phyloP scores from a whole-genome alignment of 1,140 invertebrate species.

The Hestina assimilis region DNA sequence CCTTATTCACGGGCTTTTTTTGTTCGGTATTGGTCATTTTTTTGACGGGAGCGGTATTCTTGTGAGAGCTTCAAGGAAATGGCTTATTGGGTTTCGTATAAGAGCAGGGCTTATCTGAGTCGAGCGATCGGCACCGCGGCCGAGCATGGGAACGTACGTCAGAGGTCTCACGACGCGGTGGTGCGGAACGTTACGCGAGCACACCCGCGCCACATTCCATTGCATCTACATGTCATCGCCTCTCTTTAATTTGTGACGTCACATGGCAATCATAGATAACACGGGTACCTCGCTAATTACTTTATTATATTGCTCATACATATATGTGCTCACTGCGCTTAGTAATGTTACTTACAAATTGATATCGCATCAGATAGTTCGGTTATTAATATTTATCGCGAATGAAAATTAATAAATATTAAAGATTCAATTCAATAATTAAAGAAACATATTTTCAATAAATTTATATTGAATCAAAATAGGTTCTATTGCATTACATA shows the following conservation, averaged over 20 bases:
- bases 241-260: conserved; percentile 32
- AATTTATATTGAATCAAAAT: too few species aligned
- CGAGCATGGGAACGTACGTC: conserved; percentile 49
- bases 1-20: conserved; percentile 73
- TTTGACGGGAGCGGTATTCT: conserved; percentile 68
- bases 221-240: conserved; percentile 32
- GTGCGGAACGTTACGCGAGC: conserved; percentile 47
- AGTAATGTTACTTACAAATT: conserved; percentile 4
- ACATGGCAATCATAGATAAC: conserved; percentile 30
- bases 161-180: conserved; percentile 36
- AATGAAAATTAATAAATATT: too few species aligned
- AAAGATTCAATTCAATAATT: too few species aligned
- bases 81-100: conserved; percentile 74
- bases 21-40: conserved; percentile 67
- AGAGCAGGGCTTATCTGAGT: conserved; percentile 63
- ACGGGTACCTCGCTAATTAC: conserved; percentile 9
- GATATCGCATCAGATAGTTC: neutral
- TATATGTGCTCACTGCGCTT: neutral
- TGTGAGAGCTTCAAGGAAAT: conserved; percentile 73
- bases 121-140: conserved; percentile 47
- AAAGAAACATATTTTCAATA: too few species aligned
- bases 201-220: conserved; percentile 40
- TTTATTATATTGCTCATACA: conserved; percentile 1
- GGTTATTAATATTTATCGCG: neutral
- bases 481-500: too few species aligned